Evolutionary conservation across 2,888 invertebrate genomes (phyloP).

Genomic region (Villa cingulata): DNA sequence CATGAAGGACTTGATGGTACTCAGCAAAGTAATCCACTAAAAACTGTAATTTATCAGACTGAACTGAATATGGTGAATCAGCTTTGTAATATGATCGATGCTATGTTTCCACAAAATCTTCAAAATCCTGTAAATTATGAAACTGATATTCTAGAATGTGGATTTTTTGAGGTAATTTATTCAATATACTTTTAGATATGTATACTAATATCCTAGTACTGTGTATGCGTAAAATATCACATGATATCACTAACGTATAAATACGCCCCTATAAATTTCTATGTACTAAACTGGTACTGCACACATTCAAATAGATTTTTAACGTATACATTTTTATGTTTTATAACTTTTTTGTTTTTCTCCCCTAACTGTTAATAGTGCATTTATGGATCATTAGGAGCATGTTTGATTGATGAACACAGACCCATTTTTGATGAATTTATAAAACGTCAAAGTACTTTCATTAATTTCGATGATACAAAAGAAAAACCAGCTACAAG

Average conservation of each 20-base stretch:
- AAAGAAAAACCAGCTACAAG: slow-evolving; percentile 46
- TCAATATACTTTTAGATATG: too few relatives aligned
- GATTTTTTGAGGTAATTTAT: slow-evolving; percentile 51
- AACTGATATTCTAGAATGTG: slow-evolving; percentile 50
- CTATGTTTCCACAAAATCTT: slow-evolving; percentile 38
- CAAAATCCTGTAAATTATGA: slow-evolving; percentile 39
- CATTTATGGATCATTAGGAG: slow-evolving; percentile 76
- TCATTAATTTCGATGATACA: slow-evolving; percentile 40
- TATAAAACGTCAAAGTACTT: slow-evolving; percentile 44
- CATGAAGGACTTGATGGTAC: slow-evolving; percentile 60
- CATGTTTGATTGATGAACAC: slow-evolving; percentile 54
- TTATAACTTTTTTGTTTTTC: too few relatives aligned
- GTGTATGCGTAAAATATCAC: too few relatives aligned
- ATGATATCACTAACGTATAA: too few relatives aligned
- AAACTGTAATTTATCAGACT: slow-evolving; percentile 72
- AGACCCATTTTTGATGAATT: slow-evolving; percentile 63
- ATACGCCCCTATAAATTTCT: too few relatives aligned
- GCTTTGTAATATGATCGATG: slow-evolving; percentile 66
- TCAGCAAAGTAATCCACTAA: slow-evolving; percentile 57
- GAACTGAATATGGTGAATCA: slow-evolving; percentile 78
- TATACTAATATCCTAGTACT: too few relatives aligned
- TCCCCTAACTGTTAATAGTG: too few relatives aligned
- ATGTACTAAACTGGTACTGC: too few relatives aligned
- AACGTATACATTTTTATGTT: too few relatives aligned
- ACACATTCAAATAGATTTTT: too few relatives aligned